These are phyloP conservation scores for Lutjanus argentimaculatus DNA, from an alignment of 2,797 vertebrate species.

Conservation along the genomic window DNA sequence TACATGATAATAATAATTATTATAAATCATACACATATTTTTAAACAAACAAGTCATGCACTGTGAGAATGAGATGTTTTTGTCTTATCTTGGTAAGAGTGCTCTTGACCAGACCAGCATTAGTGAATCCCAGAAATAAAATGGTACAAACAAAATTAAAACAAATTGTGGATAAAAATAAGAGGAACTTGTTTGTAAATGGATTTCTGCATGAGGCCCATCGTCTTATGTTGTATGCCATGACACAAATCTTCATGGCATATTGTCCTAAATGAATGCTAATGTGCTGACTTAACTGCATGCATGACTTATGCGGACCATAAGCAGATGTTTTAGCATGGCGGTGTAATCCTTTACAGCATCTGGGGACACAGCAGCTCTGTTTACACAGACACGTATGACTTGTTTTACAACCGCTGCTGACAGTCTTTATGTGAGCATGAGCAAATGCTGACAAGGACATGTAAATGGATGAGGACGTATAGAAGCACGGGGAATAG, in stretches of 20 bases:
- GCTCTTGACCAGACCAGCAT: no score
- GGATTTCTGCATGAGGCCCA: no score
- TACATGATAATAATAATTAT: no score
- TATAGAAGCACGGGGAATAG: constrained; percentile 40
- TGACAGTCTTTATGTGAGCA: constrained; percentile 48
- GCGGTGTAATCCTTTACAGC: constrained; percentile 61
- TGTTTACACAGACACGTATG: constrained; percentile 60
- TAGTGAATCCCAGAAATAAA: no score
- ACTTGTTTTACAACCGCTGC: constrained; percentile 68
- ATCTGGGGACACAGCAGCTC: constrained; percentile 51
- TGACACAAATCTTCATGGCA: constrained; percentile 38
- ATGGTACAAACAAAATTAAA: no score
- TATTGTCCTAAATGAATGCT: constrained; percentile 58
- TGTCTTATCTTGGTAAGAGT: no score
- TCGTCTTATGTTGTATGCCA: constrained; percentile 31
- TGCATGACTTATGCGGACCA: constrained; percentile 43
- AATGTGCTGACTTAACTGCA: constrained; percentile 34
- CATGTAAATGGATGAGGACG: constrained; percentile 54
- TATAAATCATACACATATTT: no score
- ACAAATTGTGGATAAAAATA: no score
- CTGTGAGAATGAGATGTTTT: no score
- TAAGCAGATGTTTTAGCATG: constrained; percentile 65
- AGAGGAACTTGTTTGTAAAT: no score
- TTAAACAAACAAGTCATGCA: no score
- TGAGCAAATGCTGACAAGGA: constrained; percentile 45